These are phyloP conservation scores for Paradoxurus hermaphroditus DNA, from an alignment of 2,113 vertebrate species.

Conservation along the genomic window DNA sequence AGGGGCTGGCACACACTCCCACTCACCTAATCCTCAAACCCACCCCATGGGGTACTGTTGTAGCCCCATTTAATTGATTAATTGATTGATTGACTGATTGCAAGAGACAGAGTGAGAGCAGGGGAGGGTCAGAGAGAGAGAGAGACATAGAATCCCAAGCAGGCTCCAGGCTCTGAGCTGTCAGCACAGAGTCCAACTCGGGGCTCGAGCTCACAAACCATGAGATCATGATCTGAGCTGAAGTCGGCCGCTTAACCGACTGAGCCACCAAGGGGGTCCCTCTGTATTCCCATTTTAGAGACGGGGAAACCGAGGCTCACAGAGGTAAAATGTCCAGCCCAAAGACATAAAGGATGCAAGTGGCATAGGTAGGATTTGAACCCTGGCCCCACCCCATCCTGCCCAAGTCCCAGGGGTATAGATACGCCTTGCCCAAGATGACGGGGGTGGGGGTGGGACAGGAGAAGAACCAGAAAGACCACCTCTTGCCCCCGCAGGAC, in stretches of 20 bases:
- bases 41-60: background rate
- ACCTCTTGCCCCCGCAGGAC: background rate
- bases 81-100: too few relatives aligned
- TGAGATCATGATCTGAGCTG: too few relatives aligned
- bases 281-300: background rate
- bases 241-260: too few relatives aligned
- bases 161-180: too few relatives aligned
- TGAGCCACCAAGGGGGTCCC: too few relatives aligned
- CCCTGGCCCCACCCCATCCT: background rate
- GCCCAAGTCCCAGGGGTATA: background rate
- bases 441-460: background rate
- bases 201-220: too few relatives aligned
- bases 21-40: background rate
- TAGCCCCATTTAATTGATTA: background rate
- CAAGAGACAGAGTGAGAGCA: too few relatives aligned
- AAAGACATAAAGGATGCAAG: background rate
- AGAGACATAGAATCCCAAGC: too few relatives aligned
- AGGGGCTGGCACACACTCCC: background rate
- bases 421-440: background rate
- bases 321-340: background rate
- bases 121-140: too few relatives aligned
- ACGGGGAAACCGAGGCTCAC: background rate
- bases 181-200: too few relatives aligned
- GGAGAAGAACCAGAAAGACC: background rate
- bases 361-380: background rate